phyloP scores from a whole-genome alignment of 1,140 invertebrate genomes.

The Spodoptera litura region DNA sequence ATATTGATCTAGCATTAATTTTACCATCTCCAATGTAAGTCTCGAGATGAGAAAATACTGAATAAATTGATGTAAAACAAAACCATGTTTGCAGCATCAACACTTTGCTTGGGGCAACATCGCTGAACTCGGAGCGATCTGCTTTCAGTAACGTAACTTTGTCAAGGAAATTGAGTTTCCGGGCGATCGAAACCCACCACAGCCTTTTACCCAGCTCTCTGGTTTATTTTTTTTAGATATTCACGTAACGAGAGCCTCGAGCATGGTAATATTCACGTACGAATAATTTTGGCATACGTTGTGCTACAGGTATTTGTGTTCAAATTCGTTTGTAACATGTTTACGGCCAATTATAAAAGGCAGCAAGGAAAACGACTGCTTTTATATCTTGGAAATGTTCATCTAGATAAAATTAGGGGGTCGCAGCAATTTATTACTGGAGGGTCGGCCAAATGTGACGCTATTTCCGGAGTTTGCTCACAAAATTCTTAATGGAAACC shows the following conservation, averaged over 20 bases:
- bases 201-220: slow-evolving; percentile 8
- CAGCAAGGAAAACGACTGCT: slow-evolving; percentile 47
- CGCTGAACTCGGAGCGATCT: slow-evolving; percentile 45
- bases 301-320: not conserved
- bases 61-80: slow-evolving; percentile 1
- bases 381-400: slow-evolving; percentile 52
- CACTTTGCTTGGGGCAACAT: slow-evolving; percentile 49
- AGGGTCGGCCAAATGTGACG: slow-evolving; percentile 38
- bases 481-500: slow-evolving; percentile 19
- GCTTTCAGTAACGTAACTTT: slow-evolving; percentile 66
- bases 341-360: slow-evolving; percentile 48
- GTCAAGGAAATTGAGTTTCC: slow-evolving; percentile 72
- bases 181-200: slow-evolving; percentile 56
- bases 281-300: not conserved
- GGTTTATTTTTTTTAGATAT: not conserved
- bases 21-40: too few relatives aligned
- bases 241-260: too few relatives aligned
- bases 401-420: slow-evolving; percentile 51
- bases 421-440: slow-evolving; percentile 41
- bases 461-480: slow-evolving; percentile 13
- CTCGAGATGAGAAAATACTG: slow-evolving; percentile 17
- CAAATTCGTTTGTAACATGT: slow-evolving; percentile 21
- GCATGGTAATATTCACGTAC: not conserved
- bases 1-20: too few relatives aligned
- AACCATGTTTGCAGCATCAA: slow-evolving; percentile 41